These are phyloP conservation scores for Scortum barcoo DNA, from an alignment of 2,113 vertebrate species.

Conservation along the genomic window DNA sequence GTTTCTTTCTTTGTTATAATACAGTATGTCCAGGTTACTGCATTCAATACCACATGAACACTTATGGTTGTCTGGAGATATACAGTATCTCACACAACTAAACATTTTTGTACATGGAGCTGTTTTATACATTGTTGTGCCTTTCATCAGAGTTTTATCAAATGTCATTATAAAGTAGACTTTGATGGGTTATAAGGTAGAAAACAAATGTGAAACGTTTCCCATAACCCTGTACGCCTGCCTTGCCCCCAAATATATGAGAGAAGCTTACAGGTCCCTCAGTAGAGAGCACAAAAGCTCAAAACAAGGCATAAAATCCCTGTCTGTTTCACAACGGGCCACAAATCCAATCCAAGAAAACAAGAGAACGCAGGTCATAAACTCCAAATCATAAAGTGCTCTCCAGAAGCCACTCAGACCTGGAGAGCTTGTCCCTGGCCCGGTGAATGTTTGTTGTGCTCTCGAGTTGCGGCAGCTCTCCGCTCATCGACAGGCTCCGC, in stretches of 20 bases:
- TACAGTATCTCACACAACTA: conserved; percentile 89
- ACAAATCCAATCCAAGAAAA: conserved; percentile 68
- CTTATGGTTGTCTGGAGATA: conserved; percentile 85
- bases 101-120: conserved; percentile 85
- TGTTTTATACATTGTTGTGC: conserved; percentile 88
- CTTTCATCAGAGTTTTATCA: conserved; percentile 89
- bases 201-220: conserved; percentile 73
- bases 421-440: conserved; percentile 86
- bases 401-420: conserved; percentile 94
- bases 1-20: conserved; percentile 57
- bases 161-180: conserved; percentile 74
- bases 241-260: conserved; percentile 67
- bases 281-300: conserved; percentile 73
- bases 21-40: conserved; percentile 73
- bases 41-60: conserved; percentile 81
- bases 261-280: conserved; percentile 72
- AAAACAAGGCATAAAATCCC: conserved; percentile 73
- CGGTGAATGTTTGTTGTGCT: conserved; percentile 74
- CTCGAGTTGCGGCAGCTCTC: conserved; percentile 86
- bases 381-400: conserved; percentile 85
- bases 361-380: conserved; percentile 64
- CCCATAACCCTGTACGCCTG: conserved; percentile 68
- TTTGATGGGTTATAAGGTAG: conserved; percentile 80
- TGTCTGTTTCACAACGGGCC: conserved; percentile 59
- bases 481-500: conserved; percentile 93